Conservation (phyloP, 37 sponge, comb jelly and placozoan species). For the Tethya wilhelma region DNA sequence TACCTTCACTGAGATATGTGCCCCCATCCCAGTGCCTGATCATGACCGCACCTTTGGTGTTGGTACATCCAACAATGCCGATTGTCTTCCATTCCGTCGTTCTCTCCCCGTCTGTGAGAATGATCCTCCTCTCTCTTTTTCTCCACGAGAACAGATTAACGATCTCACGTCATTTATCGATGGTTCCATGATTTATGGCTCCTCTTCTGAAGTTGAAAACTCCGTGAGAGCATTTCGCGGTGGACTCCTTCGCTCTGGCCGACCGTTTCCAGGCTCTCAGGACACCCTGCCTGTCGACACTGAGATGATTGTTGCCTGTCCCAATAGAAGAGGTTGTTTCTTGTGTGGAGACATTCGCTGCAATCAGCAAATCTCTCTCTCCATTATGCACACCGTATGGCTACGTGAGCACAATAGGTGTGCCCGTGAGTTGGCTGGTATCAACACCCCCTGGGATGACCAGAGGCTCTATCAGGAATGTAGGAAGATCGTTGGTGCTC, state of each 20-base stretch:
- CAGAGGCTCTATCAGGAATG: conserved; percentile 88
- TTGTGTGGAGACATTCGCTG: conserved; percentile 86
- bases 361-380: conserved; percentile 88
- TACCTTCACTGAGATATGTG: conserved; percentile 49
- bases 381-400: conserved; percentile 96
- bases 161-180: conserved; percentile 79
- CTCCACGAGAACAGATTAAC: conserved; percentile 73
- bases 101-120: conserved; percentile 45
- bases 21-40: conserved; percentile 42
- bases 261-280: conserved; percentile 1
- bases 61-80: conserved; percentile 35
- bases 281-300: conserved; percentile 39
- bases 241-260: conserved; percentile 39
- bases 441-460: conserved; percentile 88
- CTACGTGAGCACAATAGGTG: conserved; percentile 96
- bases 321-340: conserved; percentile 63
- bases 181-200: conserved; percentile 82
- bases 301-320: conserved; percentile 10
- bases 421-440: conserved; percentile 53
- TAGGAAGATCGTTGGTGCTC: conserved; percentile 85
- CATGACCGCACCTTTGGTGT: conserved; percentile 47
- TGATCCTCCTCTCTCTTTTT: conserved; percentile 20
- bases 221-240: conserved; percentile 31
- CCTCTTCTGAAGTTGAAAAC: conserved; percentile 7
- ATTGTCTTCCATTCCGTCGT: conserved; percentile 69